A percentile compares a stretch with the other conserved stretches of the same genome.
Evolutionary conservation across 2,888 invertebrate genomes (phyloP).

Genomic region (Lottia scabra): DNA sequence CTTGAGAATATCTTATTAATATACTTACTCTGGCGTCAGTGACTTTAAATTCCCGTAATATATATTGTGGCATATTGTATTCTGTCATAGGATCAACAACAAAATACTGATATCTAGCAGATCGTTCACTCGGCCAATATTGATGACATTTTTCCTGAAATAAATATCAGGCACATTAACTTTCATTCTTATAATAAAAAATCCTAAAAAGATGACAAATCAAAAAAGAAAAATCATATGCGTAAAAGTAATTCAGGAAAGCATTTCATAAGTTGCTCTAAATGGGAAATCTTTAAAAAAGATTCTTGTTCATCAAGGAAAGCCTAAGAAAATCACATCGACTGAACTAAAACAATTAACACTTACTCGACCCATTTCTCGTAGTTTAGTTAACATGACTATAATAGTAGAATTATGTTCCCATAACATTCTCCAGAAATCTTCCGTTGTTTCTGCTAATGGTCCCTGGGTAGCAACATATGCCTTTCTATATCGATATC

Average conservation of each 20-base stretch:
- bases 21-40: constrained; percentile 85
- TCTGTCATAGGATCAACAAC: constrained; percentile 99
- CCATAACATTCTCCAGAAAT: constrained; percentile 99
- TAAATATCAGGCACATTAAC: constrained; percentile 34
- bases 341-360: not conserved
- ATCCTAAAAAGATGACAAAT: too few relatives aligned
- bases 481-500: constrained; percentile 80
- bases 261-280: too few relatives aligned
- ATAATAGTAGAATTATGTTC: constrained; percentile 99
- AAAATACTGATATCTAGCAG: constrained; percentile 96
- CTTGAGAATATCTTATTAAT: too few relatives aligned
- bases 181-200: not conserved
- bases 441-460: constrained; percentile 92
- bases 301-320: too few relatives aligned
- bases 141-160: constrained; percentile 97
- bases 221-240: too few relatives aligned
- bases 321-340: not conserved
- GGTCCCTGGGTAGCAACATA: constrained; percentile 99
- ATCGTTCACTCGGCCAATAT: constrained; percentile 99
- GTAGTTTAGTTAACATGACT: constrained; percentile 97
- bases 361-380: constrained; percentile 96
- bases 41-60: constrained; percentile 97
- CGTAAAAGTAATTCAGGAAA: too few relatives aligned
- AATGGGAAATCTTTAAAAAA: too few relatives aligned
- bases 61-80: constrained; percentile 99